Evolutionary conservation across 2,797 vertebrate genomes (phyloP).

Genomic region (Sebastiscus tertius): DNA sequence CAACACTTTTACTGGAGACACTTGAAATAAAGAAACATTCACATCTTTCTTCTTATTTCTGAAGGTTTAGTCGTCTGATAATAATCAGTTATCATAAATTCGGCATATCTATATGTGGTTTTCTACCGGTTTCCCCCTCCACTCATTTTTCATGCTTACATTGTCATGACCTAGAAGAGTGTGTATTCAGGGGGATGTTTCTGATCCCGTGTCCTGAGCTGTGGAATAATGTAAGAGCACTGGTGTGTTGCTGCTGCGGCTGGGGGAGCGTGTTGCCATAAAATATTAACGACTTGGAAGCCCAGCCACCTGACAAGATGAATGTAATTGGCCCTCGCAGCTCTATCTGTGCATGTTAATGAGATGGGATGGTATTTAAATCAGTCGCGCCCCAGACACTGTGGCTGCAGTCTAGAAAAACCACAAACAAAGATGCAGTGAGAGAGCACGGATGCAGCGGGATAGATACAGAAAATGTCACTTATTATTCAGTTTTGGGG

Average conservation of each 20-base stretch:
- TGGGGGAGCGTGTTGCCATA: constrained; percentile 82
- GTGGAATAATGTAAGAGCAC: constrained; percentile 82
- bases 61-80: constrained; percentile 33
- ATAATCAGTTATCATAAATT: constrained; percentile 67
- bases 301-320: constrained; percentile 85
- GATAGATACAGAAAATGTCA: constrained; percentile 72
- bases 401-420: constrained; percentile 70
- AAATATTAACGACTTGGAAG: constrained; percentile 88
- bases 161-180: constrained; percentile 77
- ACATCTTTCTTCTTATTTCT: constrained; percentile 17
- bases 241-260: constrained; percentile 80
- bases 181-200: constrained; percentile 73
- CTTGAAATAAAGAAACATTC: constrained; percentile 25
- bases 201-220: constrained; percentile 72
- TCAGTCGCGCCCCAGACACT: constrained; percentile 74
- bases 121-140: constrained; percentile 31
- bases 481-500: constrained; percentile 49
- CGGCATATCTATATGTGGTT: constrained; percentile 53
- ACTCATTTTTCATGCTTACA: constrained; percentile 73
- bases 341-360: constrained; percentile 88
- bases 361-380: constrained; percentile 86
- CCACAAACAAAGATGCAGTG: constrained; percentile 77
- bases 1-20: neutral
- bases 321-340: constrained; percentile 88
- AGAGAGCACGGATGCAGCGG: constrained; percentile 63